phyloP scores from a whole-genome alignment of 2,113 vertebrate species.

The Nannospalax galili region DNA sequence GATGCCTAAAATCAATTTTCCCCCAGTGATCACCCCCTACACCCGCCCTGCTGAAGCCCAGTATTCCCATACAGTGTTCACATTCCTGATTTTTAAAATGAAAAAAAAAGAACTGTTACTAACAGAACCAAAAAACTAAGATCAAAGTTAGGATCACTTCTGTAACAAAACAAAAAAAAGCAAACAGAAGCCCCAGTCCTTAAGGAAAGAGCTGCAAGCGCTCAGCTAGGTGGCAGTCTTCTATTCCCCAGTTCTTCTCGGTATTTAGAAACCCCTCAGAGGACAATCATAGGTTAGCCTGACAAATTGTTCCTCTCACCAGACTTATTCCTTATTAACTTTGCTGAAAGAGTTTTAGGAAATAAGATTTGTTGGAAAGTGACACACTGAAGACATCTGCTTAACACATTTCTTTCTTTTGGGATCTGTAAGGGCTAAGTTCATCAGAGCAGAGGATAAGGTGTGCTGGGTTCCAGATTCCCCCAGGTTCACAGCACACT shows the following conservation, averaged over 20 bases:
- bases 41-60: slow-evolving; percentile 53
- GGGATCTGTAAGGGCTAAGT: slow-evolving; percentile 39
- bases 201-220: background rate
- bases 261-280: slow-evolving; percentile 31
- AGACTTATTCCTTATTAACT: slow-evolving; percentile 65
- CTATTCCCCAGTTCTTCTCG: background rate
- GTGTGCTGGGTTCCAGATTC: background rate
- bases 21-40: too few relatives aligned
- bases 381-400: slow-evolving; percentile 54
- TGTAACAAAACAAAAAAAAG: slow-evolving; percentile 52
- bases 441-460: background rate
- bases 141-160: background rate
- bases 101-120: slow-evolving; percentile 59
- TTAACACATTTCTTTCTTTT: slow-evolving; percentile 61
- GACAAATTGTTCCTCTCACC: slow-evolving; percentile 66
- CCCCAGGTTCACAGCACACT: background rate
- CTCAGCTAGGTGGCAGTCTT: background rate
- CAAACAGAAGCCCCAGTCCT: background rate
- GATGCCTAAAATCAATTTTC: slow-evolving; percentile 63
- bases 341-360: slow-evolving; percentile 53
- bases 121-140: slow-evolving; percentile 55
- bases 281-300: slow-evolving; percentile 50
- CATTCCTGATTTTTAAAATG: slow-evolving; percentile 67
- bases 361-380: slow-evolving; percentile 58
- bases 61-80: slow-evolving; percentile 54